Evolutionary conservation across 1,140 invertebrate species (phyloP), one percentile per base, ranked within the genome.

Genomic region (Leptopilina clavipes): DNA sequence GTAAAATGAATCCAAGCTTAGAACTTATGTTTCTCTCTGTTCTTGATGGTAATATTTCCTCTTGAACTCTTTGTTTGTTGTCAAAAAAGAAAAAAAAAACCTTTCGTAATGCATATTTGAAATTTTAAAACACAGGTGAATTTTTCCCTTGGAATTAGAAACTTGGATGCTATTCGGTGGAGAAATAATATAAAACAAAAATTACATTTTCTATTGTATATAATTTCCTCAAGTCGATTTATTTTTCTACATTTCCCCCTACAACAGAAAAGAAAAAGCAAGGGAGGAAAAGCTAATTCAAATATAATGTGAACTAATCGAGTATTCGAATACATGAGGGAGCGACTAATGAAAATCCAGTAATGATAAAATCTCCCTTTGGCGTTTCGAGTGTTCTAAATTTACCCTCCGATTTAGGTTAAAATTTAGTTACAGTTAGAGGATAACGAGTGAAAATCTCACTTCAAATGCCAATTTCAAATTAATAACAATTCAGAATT

Each of bases 1-100:
- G 83, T 83, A 65, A 88, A 88, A 86, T 88, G 84, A 82, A 87
- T 85, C 82, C 78, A 74, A n/a, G 17, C 52, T 73, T 70, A 71
- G 48, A 76, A 17, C 11, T 25, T 9, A 19, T 78, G 37, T 76
- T 31, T 45, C 17, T 45, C 43, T 19, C 22, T 76, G n/a, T 70
- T 40, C 8, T 44, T 44, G n/a, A n/a, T n/a, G 40, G 22, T 52
- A 17, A 11, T 72, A 3, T 31, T 65, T 31, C 25, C 59, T 65
- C 31, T 3, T 12, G 10, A 3, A 37, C 22, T n/a, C 25, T 37
- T 37, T 22, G 56, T 65, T 25, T 25, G 11, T n/a, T 48, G 1
- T 14, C 11, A 54, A 18, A 54, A 19, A 54, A 18, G 8, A 18
- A n/a, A n/a, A n/a, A n/a, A n/a, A n/a, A n/a, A n/a, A n/a, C n/a